Base-by-base conservation (phyloP, 2,888 invertebrate genomes). In the Lutraria lutraria region DNA sequence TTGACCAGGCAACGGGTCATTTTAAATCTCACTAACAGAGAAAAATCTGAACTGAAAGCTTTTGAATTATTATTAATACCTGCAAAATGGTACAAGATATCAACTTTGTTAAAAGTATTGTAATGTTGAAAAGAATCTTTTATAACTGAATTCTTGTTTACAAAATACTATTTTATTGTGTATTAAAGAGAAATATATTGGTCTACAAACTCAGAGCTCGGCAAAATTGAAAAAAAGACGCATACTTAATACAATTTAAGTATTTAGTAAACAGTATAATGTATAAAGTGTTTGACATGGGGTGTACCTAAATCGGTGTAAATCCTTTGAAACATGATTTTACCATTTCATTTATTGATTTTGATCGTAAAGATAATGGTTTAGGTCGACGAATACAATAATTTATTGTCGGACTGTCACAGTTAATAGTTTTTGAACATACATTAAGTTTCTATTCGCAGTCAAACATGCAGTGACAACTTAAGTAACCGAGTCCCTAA, bases 261-360 rank as follows among this genome's bases (percentile, higher is more conserved):
- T 76, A 76, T 34, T 34, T 34, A 19, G 76, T 76, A 76, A 76
- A 76, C 76, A 76, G 6, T 76, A 76, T 76, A 76, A 76, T 76
- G 76, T 34, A 76, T 76, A 34, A 31, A 76, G 16, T 76, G 76
- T 76, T 34, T 76, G 76, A 34, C 76, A 76, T 31, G 34, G 76
- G 34, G 25, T 34, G 31, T 76, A 76, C 34, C 29, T 6, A 31
- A 13, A 31, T 34, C 76, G 76, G 34, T 31, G 76, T 81, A 25
- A 81, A 81, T 25, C 19, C 56, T 54, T 54, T 81, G 81, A 81
- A 29, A 83, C 68, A 60, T 81, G 60, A n/a, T 86, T 86, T 86
- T 81, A 56, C 86, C 60, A 81, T 86, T 86, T 81, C 86, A 80
- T 86, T 81, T 81, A 86, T 86, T 86, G 86, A 86, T 86, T 86